Evolutionary conservation across 2,888 invertebrate species (phyloP), one percentile per base, ranked within the genome.

Genomic region (Incurvaria masculella): DNA sequence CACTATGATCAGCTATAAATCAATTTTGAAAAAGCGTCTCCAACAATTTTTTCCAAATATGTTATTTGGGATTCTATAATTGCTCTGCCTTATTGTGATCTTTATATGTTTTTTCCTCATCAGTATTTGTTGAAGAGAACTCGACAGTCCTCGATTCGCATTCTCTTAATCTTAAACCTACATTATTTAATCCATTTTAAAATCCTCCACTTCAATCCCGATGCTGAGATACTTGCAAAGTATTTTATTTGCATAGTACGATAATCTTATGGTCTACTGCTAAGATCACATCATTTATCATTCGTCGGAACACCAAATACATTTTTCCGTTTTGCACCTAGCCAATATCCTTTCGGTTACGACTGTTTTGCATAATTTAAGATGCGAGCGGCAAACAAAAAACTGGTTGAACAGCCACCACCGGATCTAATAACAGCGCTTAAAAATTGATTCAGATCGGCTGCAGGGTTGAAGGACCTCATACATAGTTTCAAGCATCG

Each of bases 121-220:
- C 14, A 39, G 40, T 39, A 59, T 59, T 14, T 14, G 8, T 45
- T 59, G 56, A 60, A 62, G 63, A 62, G 59, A 61, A 59, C 59
- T 47, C n/a, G n/a, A n/a, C n/a, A n/a, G n/a, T n/a, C n/a, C n/a
- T n/a, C n/a, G n/a, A n/a, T n/a, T n/a, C n/a, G n/a, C n/a, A n/a
- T n/a, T n/a, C n/a, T n/a, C n/a, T n/a, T n/a, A n/a, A n/a, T n/a
- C n/a, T n/a, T n/a, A n/a, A n/a, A n/a, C n/a, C n/a, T n/a, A n/a
- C n/a, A n/a, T n/a, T n/a, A n/a, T n/a, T n/a, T n/a, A n/a, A n/a
- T n/a, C n/a, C n/a, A n/a, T n/a, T n/a, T n/a, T n/a, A n/a, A n/a
- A n/a, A n/a, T n/a, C n/a, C n/a, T n/a, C n/a, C n/a, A n/a, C 33
- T n/a, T 14, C 4, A 23, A 23, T 23, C 8, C 33, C 3, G 14